Evolutionary conservation across 2,113 vertebrate genomes (phyloP).

Genomic region (Loxodonta africana): DNA sequence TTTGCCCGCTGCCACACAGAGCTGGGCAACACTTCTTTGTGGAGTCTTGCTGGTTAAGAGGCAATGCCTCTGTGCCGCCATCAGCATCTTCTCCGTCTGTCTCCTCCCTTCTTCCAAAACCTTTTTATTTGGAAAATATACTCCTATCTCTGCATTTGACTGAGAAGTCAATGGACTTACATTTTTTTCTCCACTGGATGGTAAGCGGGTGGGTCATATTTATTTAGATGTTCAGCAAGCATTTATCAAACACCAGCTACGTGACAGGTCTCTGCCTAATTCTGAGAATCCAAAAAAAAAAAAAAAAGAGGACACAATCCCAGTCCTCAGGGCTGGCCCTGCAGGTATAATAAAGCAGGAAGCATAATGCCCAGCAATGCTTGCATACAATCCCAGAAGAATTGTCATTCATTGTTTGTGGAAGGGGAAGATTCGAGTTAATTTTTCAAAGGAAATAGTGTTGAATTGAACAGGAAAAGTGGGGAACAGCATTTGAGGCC

Average conservation of each 20-base stretch:
- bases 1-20: too few species aligned
- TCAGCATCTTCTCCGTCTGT: neutral
- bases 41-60: neutral
- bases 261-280: neutral
- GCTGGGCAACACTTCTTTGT: neutral
- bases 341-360: neutral
- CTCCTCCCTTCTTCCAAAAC: neutral
- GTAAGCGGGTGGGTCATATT: neutral
- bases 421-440: neutral
- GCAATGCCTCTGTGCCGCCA: neutral
- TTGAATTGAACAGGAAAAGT: neutral
- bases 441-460: neutral
- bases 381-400: neutral
- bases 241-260: neutral
- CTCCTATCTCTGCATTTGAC: neutral
- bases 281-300: neutral
- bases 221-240: neutral
- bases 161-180: neutral
- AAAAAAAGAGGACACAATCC: neutral
- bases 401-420: neutral
- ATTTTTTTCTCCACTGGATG: neutral
- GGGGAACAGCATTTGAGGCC: neutral
- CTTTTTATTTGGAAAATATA: neutral
- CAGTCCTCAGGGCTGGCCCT: neutral
- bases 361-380: neutral